Evolutionary conservation across 2,888 invertebrate species (phyloP).

Genomic region (Amblyteles armatorius): DNA sequence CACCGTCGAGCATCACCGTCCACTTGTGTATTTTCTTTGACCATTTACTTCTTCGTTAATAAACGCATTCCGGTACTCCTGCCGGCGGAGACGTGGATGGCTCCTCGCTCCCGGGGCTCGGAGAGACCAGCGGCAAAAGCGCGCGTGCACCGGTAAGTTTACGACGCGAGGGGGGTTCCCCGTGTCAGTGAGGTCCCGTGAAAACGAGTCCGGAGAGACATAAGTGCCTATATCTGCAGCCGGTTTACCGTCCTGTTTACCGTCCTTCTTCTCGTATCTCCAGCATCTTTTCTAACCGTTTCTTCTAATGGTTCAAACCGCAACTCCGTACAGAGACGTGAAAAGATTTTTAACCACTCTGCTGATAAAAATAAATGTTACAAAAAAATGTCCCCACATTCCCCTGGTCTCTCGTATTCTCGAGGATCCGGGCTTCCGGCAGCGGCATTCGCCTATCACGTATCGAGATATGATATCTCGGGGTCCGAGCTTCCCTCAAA

Average conservation of each 20-base stretch:
- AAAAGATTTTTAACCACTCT: constrained; percentile 8
- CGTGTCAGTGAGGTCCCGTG: constrained; percentile 52
- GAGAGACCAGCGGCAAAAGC: constrained; percentile 21
- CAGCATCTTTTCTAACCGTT: constrained; percentile 9
- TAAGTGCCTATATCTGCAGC: constrained; percentile 42
- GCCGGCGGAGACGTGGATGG: neutral
- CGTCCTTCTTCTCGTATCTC: constrained; percentile 34
- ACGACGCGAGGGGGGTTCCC: constrained; percentile 42
- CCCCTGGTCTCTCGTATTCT: neutral
- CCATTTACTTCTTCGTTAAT: constrained; percentile 55
- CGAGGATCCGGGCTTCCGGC: constrained; percentile 42
- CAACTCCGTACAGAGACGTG: constrained; percentile 18
- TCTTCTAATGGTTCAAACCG: neutral
- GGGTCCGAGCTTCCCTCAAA: constrained; percentile 30
- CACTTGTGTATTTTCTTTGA: constrained; percentile 32
- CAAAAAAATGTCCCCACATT: constrained; percentile 24
- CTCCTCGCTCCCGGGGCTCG: neutral
- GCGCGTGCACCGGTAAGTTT: constrained; percentile 48
- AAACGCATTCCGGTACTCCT: constrained; percentile 54
- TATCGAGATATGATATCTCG: constrained; percentile 62
- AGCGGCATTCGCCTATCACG: constrained; percentile 25
- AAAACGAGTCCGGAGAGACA: constrained; percentile 54
- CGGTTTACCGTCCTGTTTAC: constrained; percentile 31
- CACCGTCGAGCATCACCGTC: neutral
- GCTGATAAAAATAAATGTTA: neutral